A percentile compares a stretch with the other conserved stretches of the same genome.
Conservation (phyloP, 1,140 invertebrate species). For the Zaprionus kolodkinae region DNA sequence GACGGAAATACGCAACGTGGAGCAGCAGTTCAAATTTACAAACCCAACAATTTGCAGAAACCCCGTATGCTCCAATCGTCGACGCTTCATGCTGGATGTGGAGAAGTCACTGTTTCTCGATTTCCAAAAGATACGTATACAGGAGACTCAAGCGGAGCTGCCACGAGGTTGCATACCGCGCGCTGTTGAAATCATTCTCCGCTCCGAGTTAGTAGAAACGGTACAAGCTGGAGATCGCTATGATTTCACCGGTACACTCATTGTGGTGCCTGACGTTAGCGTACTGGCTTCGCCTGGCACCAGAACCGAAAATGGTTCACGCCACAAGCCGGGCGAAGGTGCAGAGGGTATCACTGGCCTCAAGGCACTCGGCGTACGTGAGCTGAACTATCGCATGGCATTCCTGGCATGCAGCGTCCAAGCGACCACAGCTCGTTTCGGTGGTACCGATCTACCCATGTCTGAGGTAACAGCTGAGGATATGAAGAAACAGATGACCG, state of each 20-base stretch:
- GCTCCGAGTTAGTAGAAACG: slow-evolving; percentile 97
- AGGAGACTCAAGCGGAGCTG: slow-evolving; percentile 98
- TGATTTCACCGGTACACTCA: slow-evolving; percentile 98
- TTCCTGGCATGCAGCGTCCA: slow-evolving; percentile 97
- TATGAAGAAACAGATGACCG: slow-evolving; percentile 97
- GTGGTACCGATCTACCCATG: slow-evolving; percentile 90
- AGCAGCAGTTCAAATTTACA: slow-evolving; percentile 99
- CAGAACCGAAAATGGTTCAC: slow-evolving; percentile 91
- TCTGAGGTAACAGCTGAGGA: slow-evolving; percentile 95
- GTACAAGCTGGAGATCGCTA: slow-evolving; percentile 95
- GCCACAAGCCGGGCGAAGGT: slow-evolving; percentile 90
- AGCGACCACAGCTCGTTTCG: slow-evolving; percentile 93
- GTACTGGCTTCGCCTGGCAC: slow-evolving; percentile 94
- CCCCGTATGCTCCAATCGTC: slow-evolving; percentile 96
- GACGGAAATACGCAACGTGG: slow-evolving; percentile 96
- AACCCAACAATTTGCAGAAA: slow-evolving; percentile 98
- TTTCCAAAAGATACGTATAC: slow-evolving; percentile 99
- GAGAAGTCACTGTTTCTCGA: slow-evolving; percentile 98
- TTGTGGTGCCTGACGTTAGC: slow-evolving; percentile 98
- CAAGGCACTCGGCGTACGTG: slow-evolving; percentile 97
- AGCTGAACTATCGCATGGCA: slow-evolving; percentile 97
- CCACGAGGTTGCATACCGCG: slow-evolving; percentile 98
- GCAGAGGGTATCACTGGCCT: slow-evolving; percentile 96
- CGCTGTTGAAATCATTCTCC: slow-evolving; percentile 97
- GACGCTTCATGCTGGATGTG: slow-evolving; percentile 95